Evolutionary conservation across 2,797 vertebrate species (phyloP).

Genomic region (Petrocephalus schoutedeni): DNA sequence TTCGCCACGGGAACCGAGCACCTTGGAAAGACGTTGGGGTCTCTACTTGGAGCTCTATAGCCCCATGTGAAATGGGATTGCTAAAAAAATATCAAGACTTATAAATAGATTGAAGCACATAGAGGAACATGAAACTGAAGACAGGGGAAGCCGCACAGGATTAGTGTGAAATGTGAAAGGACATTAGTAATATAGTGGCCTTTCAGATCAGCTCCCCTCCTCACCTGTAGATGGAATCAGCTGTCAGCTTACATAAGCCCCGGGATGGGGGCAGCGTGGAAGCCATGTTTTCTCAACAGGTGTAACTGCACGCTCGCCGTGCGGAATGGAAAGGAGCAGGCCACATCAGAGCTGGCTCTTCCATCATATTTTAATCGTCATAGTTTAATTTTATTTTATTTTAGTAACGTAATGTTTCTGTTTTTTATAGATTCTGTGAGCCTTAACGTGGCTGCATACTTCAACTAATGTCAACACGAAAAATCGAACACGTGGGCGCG

Average conservation of each 20-base stretch:
- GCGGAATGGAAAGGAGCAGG: background rate
- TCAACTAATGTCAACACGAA: no score
- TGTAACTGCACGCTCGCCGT: background rate
- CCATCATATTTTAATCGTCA: background rate
- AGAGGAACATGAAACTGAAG: background rate
- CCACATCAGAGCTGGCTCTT: background rate
- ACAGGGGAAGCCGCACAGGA: background rate
- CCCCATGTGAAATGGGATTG: background rate
- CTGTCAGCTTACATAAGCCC: background rate
- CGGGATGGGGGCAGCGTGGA: background rate
- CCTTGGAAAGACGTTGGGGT: background rate
- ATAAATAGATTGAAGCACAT: background rate
- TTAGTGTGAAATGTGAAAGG: background rate
- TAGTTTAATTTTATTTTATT: background rate
- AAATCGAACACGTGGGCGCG: background rate
- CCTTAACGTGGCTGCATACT: no score
- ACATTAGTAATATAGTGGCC: background rate
- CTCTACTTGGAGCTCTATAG: background rate
- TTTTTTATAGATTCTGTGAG: no score
- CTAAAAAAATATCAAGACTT: background rate
- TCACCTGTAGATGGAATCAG: background rate
- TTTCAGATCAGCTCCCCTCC: background rate
- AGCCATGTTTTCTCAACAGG: background rate
- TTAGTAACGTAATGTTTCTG: no score
- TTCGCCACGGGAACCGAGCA: background rate